These are phyloP conservation scores for Apteryx owenii DNA, from an alignment of 2,113 vertebrate species.

Conservation along the genomic window DNA sequence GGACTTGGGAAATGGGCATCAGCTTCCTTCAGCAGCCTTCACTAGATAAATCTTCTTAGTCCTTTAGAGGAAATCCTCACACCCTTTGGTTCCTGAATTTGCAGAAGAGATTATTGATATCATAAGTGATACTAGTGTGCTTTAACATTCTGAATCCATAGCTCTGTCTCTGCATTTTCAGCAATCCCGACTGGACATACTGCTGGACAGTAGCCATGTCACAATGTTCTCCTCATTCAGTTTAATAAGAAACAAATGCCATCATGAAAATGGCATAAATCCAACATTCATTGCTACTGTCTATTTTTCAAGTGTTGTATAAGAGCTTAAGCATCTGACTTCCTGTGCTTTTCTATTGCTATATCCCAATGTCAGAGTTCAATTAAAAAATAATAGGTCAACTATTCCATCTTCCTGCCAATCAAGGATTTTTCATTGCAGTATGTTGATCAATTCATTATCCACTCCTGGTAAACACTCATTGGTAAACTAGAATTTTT, in stretches of 20 bases:
- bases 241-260: background rate
- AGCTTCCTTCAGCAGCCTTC: conserved; percentile 14
- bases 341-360: background rate
- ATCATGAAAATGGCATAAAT: background rate
- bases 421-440: background rate
- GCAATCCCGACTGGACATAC: background rate
- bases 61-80: conserved; percentile 8
- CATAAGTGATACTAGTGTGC: background rate
- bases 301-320: background rate
- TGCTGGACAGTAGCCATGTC: background rate
- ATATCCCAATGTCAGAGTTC: background rate
- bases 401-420: background rate
- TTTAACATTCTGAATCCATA: background rate
- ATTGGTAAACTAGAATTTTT: background rate
- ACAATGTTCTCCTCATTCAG: background rate
- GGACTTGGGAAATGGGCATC: conserved; percentile 39
- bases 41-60: background rate
- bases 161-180: background rate
- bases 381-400: background rate
- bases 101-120: background rate
- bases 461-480: background rate
- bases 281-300: background rate
- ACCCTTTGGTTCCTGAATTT: background rate
- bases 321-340: background rate
- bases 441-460: background rate